phyloP scores from a whole-genome alignment of 2,113 vertebrate genomes.

The Syngnathus typhle region DNA sequence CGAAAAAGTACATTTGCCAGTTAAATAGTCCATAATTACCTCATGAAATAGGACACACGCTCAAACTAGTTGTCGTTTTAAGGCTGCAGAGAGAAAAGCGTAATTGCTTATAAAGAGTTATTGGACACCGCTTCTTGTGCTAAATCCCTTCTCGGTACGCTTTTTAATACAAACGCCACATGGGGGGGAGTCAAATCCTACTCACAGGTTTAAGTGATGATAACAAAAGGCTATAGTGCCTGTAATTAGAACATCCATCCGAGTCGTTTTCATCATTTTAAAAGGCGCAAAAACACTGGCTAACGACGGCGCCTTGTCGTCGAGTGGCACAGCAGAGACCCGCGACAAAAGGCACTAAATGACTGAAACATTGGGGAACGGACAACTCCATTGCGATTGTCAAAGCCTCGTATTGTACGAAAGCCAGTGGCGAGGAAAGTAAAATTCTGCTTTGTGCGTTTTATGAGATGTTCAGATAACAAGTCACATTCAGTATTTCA shows the following conservation, averaged over 20 bases:
- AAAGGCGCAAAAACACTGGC: neutral
- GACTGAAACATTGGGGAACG: constrained; percentile 2
- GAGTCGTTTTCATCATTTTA: constrained; percentile 5
- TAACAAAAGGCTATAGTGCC: constrained; percentile 4
- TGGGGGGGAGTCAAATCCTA: constrained; percentile 1
- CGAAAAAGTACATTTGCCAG: neutral
- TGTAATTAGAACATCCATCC: constrained; percentile 8
- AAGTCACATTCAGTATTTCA: no score
- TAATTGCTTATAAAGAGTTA: constrained; percentile 6
- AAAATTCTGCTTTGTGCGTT: no score
- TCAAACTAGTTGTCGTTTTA: constrained; percentile 1
- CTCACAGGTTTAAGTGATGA: constrained; percentile 8
- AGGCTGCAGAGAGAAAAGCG: neutral
- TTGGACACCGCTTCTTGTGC: constrained; percentile 3
- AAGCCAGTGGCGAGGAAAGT: neutral
- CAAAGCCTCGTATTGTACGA: neutral
- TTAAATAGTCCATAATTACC: neutral
- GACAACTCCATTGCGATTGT: neutral
- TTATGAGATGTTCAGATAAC: no score
- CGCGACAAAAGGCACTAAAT: neutral
- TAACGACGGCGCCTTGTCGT: constrained; percentile 2
- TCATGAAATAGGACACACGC: neutral
- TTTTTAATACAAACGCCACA: constrained; percentile 3
- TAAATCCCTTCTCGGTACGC: constrained; percentile 4
- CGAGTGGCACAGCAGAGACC: constrained; percentile 5